phyloP scores from a whole-genome alignment of 2,113 vertebrate species.

The Tachuris rubrigastra region DNA sequence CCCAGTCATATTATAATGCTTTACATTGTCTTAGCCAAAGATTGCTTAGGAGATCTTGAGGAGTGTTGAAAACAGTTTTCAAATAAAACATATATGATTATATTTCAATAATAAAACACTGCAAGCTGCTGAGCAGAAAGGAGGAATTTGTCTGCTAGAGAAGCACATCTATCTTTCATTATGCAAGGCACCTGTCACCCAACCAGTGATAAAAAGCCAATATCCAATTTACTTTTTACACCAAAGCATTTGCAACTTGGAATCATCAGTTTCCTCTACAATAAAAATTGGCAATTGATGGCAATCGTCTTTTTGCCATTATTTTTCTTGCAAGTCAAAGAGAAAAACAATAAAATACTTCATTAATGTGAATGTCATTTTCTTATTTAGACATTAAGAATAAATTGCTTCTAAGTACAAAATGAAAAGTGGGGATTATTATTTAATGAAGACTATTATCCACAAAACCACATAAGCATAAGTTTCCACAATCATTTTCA shows the following conservation, averaged over 20 bases:
- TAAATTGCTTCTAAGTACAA: background rate
- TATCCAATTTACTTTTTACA: slow-evolving; percentile 43
- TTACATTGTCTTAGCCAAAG: background rate
- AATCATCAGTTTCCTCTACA: slow-evolving; percentile 12
- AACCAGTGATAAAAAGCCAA: slow-evolving; percentile 41
- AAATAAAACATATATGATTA: slow-evolving; percentile 15
- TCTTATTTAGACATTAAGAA: background rate
- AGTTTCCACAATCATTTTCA: background rate
- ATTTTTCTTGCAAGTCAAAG: slow-evolving; percentile 20
- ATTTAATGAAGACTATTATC: slow-evolving; percentile 1
- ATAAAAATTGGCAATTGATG: slow-evolving; percentile 30
- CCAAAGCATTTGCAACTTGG: slow-evolving; percentile 17
- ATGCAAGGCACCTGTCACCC: slow-evolving; percentile 17
- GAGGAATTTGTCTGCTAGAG: background rate
- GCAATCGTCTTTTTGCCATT: background rate
- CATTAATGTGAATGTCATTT: background rate
- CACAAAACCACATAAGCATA: background rate
- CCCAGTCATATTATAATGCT: background rate
- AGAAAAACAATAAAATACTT: slow-evolving; percentile 27
- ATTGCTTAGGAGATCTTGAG: slow-evolving; percentile 6
- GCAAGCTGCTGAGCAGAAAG: background rate
- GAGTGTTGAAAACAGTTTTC: slow-evolving; percentile 5
- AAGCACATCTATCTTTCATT: slow-evolving; percentile 14
- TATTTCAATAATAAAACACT: slow-evolving; percentile 22
- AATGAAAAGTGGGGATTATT: background rate